These are phyloP conservation scores for Eugnorisma glareosa DNA, from an alignment of 2,888 invertebrate genomes.

Conservation along the genomic window DNA sequence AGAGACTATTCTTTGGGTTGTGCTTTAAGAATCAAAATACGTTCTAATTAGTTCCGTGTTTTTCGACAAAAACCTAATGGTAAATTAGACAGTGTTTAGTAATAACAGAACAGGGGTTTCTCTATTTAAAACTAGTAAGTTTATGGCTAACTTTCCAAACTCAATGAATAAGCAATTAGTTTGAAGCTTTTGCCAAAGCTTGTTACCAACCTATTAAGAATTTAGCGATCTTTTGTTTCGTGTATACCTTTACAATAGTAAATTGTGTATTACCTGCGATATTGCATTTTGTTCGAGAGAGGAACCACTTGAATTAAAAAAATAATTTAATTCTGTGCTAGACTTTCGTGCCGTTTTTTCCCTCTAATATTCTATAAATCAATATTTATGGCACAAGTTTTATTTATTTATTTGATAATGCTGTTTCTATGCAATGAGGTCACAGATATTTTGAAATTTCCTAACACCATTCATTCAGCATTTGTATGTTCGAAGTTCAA, in stretches of 20 bases:
- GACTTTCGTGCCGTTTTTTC: not conserved
- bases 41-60: not conserved
- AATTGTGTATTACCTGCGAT: slow-evolving; percentile 5
- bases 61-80: not conserved
- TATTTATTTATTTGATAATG: not conserved
- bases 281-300: not conserved
- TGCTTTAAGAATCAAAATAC: not conserved
- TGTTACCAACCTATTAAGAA: slow-evolving; percentile 30
- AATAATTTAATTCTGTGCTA: not conserved
- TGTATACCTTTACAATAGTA: not conserved
- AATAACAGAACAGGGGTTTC: slow-evolving; percentile 34
- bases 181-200: slow-evolving; percentile 39
- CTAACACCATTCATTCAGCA: slow-evolving; percentile 10
- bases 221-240: slow-evolving; percentile 28
- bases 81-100: slow-evolving; percentile 31
- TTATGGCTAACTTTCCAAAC: slow-evolving; percentile 53
- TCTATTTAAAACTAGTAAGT: slow-evolving; percentile 49
- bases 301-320: not conserved
- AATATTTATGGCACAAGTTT: not conserved
- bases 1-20: not conserved
- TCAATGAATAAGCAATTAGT: slow-evolving; percentile 50
- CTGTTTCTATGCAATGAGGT: slow-evolving; percentile 4
- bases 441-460: slow-evolving; percentile 16
- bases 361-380: not conserved
- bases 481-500: slow-evolving; percentile 46